Evolutionary conservation across 2,888 invertebrate genomes (phyloP).

Genomic region (Chromoteleia sp.): DNA sequence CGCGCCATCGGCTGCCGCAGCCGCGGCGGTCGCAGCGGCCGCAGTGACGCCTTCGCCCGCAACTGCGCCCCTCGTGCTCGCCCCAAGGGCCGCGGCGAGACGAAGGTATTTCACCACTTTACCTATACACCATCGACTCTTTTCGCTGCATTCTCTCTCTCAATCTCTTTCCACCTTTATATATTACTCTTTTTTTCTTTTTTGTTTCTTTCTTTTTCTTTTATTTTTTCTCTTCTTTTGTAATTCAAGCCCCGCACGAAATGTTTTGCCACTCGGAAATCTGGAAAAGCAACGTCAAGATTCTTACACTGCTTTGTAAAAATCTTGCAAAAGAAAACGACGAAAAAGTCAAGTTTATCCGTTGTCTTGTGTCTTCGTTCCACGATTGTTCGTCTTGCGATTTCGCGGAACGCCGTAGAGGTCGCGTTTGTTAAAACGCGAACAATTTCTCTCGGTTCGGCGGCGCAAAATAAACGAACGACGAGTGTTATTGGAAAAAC

Average conservation of each 20-base stretch:
- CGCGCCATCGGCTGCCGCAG: conserved; percentile 86
- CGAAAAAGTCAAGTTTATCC: not conserved
- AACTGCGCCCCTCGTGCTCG: conserved; percentile 89
- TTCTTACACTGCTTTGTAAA: conserved; percentile 18
- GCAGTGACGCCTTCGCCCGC: conserved; percentile 87
- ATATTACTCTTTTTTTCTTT: not conserved
- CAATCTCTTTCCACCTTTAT: conserved; percentile 7
- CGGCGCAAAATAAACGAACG: conserved; percentile 30
- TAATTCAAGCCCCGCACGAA: conserved; percentile 13
- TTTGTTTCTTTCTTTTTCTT: not conserved
- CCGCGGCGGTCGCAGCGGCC: conserved; percentile 87
- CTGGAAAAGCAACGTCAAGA: conserved; percentile 16
- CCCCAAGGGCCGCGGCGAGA: conserved; percentile 89
- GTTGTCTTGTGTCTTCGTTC: conserved; percentile 33
- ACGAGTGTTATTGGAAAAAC: conserved; percentile 52
- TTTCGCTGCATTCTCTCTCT: conserved; percentile 63
- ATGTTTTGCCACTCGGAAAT: not conserved
- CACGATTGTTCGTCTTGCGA: conserved; percentile 29
- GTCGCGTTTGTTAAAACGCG: conserved; percentile 18
- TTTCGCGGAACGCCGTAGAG: conserved; percentile 8
- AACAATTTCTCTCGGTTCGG: conserved; percentile 37
- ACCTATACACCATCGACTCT: conserved; percentile 65
- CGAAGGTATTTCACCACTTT: conserved; percentile 87
- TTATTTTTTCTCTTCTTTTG: conserved; percentile 3
- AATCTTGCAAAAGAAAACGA: not conserved